A percentile compares a stretch with the other conserved stretches of the same genome.
These are phyloP conservation scores for Diloba caeruleocephala DNA, from an alignment of 2,888 invertebrate species.

Conservation along the genomic window DNA sequence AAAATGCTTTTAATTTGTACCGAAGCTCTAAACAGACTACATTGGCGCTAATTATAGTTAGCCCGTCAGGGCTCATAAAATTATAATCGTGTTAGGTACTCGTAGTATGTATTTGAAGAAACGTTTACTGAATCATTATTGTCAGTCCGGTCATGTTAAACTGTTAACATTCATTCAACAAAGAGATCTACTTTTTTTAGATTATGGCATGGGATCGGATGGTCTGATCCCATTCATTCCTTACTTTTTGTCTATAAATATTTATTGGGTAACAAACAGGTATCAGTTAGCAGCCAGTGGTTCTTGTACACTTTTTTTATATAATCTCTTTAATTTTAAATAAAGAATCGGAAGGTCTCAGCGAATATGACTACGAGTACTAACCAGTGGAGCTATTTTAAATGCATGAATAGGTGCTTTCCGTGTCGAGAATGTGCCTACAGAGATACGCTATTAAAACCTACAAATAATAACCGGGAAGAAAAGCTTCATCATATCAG, in stretches of 20 bases:
- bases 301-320: conserved; percentile 22
- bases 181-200: conserved; percentile 32
- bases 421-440: no score
- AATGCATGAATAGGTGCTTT: no score
- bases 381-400: no score
- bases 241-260: conserved; percentile 37
- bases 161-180: conserved; percentile 46
- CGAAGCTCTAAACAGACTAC: no score
- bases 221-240: conserved; percentile 29
- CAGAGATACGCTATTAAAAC: no score
- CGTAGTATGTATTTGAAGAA: conserved; percentile 9
- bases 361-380: no score
- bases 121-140: conserved; percentile 27
- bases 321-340: background rate
- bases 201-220: conserved; percentile 34
- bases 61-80: conserved; percentile 2
- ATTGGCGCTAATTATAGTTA: conserved; percentile 6
- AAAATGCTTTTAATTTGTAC: no score
- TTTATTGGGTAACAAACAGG: conserved; percentile 35
- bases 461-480: no score
- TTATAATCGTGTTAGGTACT: conserved; percentile 19
- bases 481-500: no score
- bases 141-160: conserved; percentile 37
- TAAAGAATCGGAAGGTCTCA: background rate
- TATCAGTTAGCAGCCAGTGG: no score